Evolutionary conservation across 2,888 invertebrate genomes (phyloP).

Genomic region (Tipula unca): DNA sequence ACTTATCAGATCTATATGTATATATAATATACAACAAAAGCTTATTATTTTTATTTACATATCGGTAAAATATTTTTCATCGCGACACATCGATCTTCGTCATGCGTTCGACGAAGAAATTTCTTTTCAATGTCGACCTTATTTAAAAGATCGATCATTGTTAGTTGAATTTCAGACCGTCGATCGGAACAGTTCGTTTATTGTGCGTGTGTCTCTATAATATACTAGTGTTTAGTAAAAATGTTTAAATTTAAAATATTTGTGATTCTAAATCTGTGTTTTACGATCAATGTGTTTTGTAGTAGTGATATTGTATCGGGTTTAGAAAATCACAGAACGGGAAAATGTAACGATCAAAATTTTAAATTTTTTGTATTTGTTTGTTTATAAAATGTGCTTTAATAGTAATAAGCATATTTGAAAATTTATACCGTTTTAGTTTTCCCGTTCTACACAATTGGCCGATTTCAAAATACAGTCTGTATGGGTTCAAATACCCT

Average conservation of each 20-base stretch:
- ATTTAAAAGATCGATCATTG: not conserved
- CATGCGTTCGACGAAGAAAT: not conserved
- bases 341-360: not conserved
- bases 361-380: too few species aligned
- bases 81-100: not conserved
- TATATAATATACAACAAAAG: too few species aligned
- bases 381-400: not conserved
- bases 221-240: not conserved
- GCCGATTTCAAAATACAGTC: slow-evolving; percentile 65
- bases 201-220: not conserved
- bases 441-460: slow-evolving; percentile 64
- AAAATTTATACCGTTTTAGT: slow-evolving; percentile 35
- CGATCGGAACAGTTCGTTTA: not conserved
- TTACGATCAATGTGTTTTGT: not conserved
- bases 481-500: slow-evolving; percentile 58
- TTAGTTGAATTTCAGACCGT: not conserved
- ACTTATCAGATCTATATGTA: not conserved
- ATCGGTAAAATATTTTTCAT: not conserved
- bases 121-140: slow-evolving; percentile 2
- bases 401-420: not conserved
- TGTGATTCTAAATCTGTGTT: not conserved
- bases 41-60: not conserved
- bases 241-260: not conserved
- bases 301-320: not conserved
- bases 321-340: not conserved